Evolutionary conservation across 2,888 invertebrate genomes (phyloP).

Genomic region (Cerastis leucographa): DNA sequence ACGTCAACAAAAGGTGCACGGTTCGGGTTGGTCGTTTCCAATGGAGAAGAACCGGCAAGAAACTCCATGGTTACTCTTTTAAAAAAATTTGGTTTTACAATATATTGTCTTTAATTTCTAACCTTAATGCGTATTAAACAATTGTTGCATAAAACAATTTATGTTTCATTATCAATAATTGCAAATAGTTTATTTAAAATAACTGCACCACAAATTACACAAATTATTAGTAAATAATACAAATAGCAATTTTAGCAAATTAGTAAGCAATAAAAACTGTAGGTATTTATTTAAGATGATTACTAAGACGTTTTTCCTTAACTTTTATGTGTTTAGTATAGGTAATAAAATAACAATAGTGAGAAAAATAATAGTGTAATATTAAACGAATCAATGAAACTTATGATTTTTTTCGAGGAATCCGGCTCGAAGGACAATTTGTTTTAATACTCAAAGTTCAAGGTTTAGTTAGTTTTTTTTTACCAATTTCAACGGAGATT

Average conservation of each 20-base stretch:
- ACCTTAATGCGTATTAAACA: background rate
- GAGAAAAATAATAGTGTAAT: background rate
- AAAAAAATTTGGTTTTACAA: no score
- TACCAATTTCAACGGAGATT: background rate
- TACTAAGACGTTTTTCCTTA: background rate
- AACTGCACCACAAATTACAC: background rate
- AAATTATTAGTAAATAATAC: background rate
- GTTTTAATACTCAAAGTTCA: background rate
- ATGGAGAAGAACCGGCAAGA: no score
- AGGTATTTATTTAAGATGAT: background rate
- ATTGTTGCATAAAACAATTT: background rate
- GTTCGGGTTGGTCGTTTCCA: no score
- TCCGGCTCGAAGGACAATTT: slow-evolving; percentile 1
- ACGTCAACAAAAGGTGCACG: no score
- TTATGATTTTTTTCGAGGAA: background rate
- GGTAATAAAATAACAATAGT: background rate
- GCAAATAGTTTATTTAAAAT: background rate
- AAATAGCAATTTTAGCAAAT: background rate
- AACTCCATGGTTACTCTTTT: no score
- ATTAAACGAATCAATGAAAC: background rate
- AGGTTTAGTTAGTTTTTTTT: background rate
- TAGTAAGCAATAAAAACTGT: slow-evolving; percentile 17
- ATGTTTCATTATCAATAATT: slow-evolving; percentile 1
- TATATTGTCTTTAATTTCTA: background rate
- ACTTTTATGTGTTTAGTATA: background rate